Evolutionary conservation across 2,113 vertebrate species (phyloP), one percentile per base, ranked within the genome.

Genomic region (Paradisaea rubra): DNA sequence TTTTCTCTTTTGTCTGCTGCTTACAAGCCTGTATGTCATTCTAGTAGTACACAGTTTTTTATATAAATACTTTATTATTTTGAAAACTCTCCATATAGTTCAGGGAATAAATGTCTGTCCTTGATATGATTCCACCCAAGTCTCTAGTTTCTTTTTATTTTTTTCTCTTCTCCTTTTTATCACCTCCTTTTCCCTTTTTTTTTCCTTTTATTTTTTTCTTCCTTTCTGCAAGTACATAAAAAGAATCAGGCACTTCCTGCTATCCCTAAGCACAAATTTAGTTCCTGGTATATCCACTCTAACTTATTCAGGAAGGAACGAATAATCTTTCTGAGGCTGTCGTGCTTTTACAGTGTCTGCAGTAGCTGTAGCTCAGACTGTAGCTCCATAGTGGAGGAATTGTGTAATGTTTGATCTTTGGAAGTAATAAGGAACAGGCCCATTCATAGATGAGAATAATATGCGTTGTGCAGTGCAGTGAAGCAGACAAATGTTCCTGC

Each of bases 261-360:
- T 89, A 57, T 87, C 70, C 70, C 56, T 81, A 72, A 79, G 81
- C 66, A 87, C 50, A 82, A 73, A 85, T 81, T 89, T 91, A 92
- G 69, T 84, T 92, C 81, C 44, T 79, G 77, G 53, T 81, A 57
- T 81, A 93, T 60, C 65, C 39, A 87, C 70, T 89, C 61, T 27
- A 91, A 88, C 5, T 1, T 79, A 86, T 92, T 91, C 95, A 96
- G 91, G 94, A 96, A 96, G 94, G 91, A 93, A 93, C 86, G n/a
- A 91, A 91, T 94, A 79, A 84, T 89, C 70, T 79, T 39, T 87
- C 66, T 50, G 61, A 89, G 37, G 42, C 91, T 91, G 50, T 79
- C 37, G 61, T 56, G 63, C 86, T 81, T 95, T 89, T 73, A 74
- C 63, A 72, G 65, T 52, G 65, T 49, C 91, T 95, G 88, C 88